Evolutionary conservation across 2,113 vertebrate species (phyloP).

Genomic region (Cheilinus undulatus): DNA sequence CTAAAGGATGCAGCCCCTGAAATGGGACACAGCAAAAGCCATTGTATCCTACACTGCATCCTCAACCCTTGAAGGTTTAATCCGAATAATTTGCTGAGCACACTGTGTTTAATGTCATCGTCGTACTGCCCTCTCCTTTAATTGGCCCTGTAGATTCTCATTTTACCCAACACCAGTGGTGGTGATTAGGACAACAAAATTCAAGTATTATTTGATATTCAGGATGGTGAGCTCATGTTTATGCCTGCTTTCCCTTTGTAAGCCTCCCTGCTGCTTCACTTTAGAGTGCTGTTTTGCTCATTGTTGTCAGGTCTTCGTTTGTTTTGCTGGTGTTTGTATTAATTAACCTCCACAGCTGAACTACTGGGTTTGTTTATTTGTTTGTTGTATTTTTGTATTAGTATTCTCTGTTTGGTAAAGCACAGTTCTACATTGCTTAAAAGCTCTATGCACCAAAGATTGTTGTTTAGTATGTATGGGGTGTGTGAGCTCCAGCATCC

Average conservation of each 20-base stretch:
- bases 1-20: too few relatives aligned
- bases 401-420: neutral
- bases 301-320: neutral
- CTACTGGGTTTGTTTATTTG: neutral
- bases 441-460: neutral
- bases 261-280: neutral
- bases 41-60: too few relatives aligned
- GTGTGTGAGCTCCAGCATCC: neutral
- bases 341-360: neutral
- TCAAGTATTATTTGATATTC: neutral
- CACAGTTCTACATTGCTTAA: neutral
- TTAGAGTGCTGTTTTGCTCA: neutral
- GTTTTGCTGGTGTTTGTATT: neutral
- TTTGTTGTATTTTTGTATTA: neutral
- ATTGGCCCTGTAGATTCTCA: neutral
- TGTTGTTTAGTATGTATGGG: neutral
- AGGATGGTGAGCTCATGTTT: neutral
- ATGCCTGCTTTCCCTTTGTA: too few relatives aligned
- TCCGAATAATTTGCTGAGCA: neutral
- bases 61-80: neutral
- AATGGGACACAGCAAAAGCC: too few relatives aligned
- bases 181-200: neutral
- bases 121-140: neutral
- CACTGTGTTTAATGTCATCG: neutral
- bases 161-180: neutral